Evolutionary conservation across 1,140 invertebrate genomes (phyloP), one percentile per base, ranked within the genome.

Genomic region (Gonatopus flavifemur): DNA sequence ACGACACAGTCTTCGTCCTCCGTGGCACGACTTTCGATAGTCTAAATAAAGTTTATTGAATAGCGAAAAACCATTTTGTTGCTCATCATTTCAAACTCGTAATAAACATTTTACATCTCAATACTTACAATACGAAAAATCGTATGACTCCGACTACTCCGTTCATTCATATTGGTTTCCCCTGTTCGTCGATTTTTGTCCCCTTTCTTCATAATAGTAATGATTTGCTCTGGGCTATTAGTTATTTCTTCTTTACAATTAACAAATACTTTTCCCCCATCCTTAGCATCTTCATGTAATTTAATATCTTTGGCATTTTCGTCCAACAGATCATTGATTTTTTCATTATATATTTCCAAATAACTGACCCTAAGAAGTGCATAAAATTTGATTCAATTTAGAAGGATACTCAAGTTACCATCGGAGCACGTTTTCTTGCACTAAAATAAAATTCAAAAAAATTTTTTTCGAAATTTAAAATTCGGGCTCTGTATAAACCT

Each of bases 301-400:
- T 86, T 88, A 0, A 90, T 60, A 56, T 84, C 81, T 22, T 75
- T 79, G 28, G 79, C 80, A 24, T 78, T 74, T 2, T 79, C 70
- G 50, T 84, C 74, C 0, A 93, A 66, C 0, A 92, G 71, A 68
- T 93, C 90, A 50, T 81, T 84, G 0, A 93, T 76, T 49, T 83
- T 85, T 69, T 93, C 90, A 75, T 91, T 91, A 56, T 90, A 91
- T 40, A 93, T 90, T 72, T 92, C 90, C 43, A 92, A 82, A 67
- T 87, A 91, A 0, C 88, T 88, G 25, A 89, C 84, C 61, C 89
- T 88, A 64, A 53, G 78, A 63, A 46, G 6, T 50, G 31, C 39
- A 48, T 33, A 54, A 3, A 28, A n/a, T n/a, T n/a, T n/a, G n/a
- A n/a, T n/a, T n/a, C n/a, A n/a, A n/a, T n/a, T n/a, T n/a, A n/a